Percentiles rank a stretch among this genome's conserved stretches.
Evolutionary conservation across 1,140 invertebrate species (phyloP).

Genomic region (Cylas formicarius): DNA sequence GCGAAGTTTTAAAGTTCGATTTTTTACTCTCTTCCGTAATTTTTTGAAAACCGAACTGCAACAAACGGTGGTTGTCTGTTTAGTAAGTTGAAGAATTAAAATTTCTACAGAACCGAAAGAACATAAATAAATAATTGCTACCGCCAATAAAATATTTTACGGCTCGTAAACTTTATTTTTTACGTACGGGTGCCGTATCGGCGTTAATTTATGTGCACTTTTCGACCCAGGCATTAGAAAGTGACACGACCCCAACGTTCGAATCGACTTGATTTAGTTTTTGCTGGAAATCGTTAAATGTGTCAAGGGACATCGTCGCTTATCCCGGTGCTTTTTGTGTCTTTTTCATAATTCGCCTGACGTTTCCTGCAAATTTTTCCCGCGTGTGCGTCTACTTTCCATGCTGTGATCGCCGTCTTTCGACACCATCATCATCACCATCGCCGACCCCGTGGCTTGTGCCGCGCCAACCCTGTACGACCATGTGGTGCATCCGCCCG

Average conservation of each 20-base stretch:
- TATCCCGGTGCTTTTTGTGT: conserved; percentile 24
- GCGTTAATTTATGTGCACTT: conserved; percentile 32
- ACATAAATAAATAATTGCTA: conserved; percentile 29
- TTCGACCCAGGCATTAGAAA: no score
- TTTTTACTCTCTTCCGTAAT: neutral
- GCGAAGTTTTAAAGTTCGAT: no score
- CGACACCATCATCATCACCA: conserved; percentile 56
- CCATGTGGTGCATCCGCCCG: conserved; percentile 63
- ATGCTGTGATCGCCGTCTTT: conserved; percentile 37
- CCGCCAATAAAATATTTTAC: conserved; percentile 37
- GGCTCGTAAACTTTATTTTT: conserved; percentile 30
- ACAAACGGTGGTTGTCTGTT: conserved; percentile 3
- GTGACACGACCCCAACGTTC: no score
- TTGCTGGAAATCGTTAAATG: conserved; percentile 15
- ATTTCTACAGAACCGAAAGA: conserved; percentile 7
- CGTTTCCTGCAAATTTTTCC: conserved; percentile 7
- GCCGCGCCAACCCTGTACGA: conserved; percentile 68
- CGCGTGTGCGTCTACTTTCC: conserved; percentile 11
- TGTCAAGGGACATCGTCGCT: conserved; percentile 14
- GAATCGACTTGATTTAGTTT: no score
- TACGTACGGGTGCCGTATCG: conserved; percentile 29
- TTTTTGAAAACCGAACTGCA: neutral
- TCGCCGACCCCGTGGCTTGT: conserved; percentile 71
- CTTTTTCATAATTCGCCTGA: conserved; percentile 30
- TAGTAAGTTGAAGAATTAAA: conserved; percentile 12